phyloP scores from a whole-genome alignment of 2,113 vertebrate genomes.

The Solea solea region DNA sequence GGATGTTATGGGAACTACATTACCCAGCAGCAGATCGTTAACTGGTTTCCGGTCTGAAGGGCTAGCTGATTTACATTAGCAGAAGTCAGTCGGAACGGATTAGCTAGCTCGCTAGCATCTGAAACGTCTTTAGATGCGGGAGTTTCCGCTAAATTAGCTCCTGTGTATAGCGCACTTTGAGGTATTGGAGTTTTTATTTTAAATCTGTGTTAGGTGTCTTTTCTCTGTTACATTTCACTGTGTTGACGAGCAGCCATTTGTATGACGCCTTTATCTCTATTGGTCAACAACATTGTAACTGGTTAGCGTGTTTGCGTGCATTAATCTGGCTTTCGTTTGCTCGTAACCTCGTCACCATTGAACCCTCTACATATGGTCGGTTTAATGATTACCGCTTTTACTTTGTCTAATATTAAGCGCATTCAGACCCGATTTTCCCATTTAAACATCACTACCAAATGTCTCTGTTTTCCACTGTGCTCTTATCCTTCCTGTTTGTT shows the following conservation, averaged over 20 bases:
- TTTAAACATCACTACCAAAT: not conserved
- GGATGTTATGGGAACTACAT: slow-evolving; percentile 54
- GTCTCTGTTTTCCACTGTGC: not conserved
- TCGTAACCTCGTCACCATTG: slow-evolving; percentile 1
- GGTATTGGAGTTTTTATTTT: slow-evolving; percentile 27
- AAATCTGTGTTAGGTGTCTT: not conserved
- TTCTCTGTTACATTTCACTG: not conserved
- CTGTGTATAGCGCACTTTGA: slow-evolving; percentile 34
- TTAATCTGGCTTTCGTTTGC: slow-evolving; percentile 18
- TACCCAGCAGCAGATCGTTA: slow-evolving; percentile 6
- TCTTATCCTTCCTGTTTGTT: not conserved
- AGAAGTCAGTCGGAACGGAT: slow-evolving; percentile 76
- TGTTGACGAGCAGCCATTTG: not conserved
- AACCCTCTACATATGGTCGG: not conserved
- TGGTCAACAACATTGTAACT: slow-evolving; percentile 22
- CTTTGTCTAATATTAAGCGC: not conserved
- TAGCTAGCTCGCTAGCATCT: slow-evolving; percentile 69
- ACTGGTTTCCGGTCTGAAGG: slow-evolving; percentile 20
- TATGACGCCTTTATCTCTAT: not conserved
- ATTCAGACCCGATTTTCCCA: not conserved
- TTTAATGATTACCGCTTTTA: not conserved
- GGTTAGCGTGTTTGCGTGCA: slow-evolving; percentile 25
- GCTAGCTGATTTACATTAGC: slow-evolving; percentile 47
- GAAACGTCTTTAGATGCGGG: slow-evolving; percentile 54
- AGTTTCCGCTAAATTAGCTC: slow-evolving; percentile 26